A percentile compares a stretch with the other conserved stretches of the same genome.
Conservation (phyloP, 92 coral and sea anemone genomes). For the Zoanthus sociatus region DNA sequence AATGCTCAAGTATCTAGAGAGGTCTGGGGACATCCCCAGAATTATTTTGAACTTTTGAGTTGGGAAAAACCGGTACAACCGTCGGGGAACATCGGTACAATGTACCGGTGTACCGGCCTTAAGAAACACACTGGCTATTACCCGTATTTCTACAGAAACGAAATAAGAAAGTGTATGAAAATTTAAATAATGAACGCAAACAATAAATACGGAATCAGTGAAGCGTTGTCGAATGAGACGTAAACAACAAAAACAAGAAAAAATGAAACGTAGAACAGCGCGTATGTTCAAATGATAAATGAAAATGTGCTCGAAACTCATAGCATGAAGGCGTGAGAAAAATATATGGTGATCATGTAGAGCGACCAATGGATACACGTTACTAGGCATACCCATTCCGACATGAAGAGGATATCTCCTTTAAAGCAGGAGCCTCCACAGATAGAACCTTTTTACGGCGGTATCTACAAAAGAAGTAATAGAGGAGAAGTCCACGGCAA, state of each 20-base stretch:
- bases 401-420: slow-evolving; percentile 71
- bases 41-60: too few species aligned
- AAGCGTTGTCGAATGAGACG: neutral
- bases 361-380: neutral
- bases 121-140: too few species aligned
- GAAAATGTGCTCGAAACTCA: neutral
- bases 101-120: too few species aligned
- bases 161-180: neutral
- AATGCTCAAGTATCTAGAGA: too few species aligned
- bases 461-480: slow-evolving; percentile 68
- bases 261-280: neutral
- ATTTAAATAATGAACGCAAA: neutral
- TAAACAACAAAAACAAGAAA: neutral
- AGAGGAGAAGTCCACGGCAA: slow-evolving; percentile 46
- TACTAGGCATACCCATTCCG: slow-evolving; percentile 68
- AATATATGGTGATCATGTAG: too few species aligned
- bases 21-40: too few species aligned
- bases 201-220: neutral
- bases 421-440: slow-evolving; percentile 66
- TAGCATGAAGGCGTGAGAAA: neutral
- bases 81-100: too few species aligned
- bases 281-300: neutral
- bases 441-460: slow-evolving; percentile 71
- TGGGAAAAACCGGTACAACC: too few species aligned
- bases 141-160: neutral